Evolutionary conservation across 2,113 vertebrate species (phyloP).

Genomic region (Urocolius indicus): DNA sequence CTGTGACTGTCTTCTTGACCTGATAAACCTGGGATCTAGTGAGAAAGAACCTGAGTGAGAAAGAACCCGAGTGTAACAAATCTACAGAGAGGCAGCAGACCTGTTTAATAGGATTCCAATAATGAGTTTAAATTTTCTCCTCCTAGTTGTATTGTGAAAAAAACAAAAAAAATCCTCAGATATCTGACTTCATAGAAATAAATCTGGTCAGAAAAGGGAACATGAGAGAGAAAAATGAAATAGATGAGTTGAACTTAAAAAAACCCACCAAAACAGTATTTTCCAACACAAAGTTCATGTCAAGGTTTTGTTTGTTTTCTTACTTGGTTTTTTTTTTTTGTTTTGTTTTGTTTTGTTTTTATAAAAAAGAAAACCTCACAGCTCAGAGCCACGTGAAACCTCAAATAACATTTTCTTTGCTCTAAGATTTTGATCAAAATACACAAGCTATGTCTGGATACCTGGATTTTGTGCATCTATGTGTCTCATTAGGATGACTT

Average conservation of each 20-base stretch:
- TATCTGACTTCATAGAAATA: background rate
- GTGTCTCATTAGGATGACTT: background rate
- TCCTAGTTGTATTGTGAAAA: background rate
- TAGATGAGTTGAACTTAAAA: background rate
- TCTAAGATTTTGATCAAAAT: background rate
- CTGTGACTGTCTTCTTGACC: background rate
- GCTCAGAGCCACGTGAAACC: background rate
- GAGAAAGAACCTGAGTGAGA: background rate
- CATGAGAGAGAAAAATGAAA: background rate
- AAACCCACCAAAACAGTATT: background rate
- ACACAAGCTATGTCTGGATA: background rate
- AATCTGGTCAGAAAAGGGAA: background rate
- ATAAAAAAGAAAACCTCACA: background rate
- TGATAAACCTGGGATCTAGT: background rate
- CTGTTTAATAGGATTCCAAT: background rate
- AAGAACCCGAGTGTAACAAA: background rate
- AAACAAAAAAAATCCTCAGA: background rate
- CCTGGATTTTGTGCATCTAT: background rate
- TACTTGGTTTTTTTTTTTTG: background rate
- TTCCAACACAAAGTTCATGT: background rate
- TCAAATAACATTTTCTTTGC: background rate
- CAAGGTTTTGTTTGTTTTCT: background rate
- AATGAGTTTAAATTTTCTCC: background rate
- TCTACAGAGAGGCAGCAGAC: background rate
- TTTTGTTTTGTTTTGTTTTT: background rate